These are phyloP conservation scores for Cloeon dipterum DNA, from an alignment of 2,888 invertebrate species.

Conservation along the genomic window DNA sequence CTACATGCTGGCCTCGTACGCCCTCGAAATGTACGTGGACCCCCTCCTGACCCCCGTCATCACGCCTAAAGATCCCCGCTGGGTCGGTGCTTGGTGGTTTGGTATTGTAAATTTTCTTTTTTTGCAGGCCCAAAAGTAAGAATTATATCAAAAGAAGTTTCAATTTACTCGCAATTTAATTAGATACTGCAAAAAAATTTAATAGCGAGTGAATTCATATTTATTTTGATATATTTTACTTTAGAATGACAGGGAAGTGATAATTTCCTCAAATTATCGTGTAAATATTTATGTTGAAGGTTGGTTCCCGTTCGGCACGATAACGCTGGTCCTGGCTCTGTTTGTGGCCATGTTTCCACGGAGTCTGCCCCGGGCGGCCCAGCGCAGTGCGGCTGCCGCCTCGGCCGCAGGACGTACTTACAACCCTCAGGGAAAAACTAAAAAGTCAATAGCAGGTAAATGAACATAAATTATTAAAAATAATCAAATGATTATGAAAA, in stretches of 20 bases:
- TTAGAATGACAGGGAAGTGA: background rate
- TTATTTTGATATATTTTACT: no score
- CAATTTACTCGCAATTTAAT: background rate
- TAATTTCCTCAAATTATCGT: background rate
- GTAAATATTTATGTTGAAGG: no score
- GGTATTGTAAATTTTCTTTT: slow-evolving; percentile 10
- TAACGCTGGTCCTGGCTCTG: slow-evolving; percentile 13
- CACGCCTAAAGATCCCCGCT: slow-evolving; percentile 17
- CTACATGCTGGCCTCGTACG: slow-evolving; percentile 11
- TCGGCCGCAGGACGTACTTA: background rate
- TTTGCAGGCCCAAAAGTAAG: background rate
- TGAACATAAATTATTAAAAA: background rate
- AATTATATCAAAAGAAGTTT: background rate
- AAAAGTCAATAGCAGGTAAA: background rate
- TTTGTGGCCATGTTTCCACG: slow-evolving; percentile 18
- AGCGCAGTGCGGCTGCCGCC: slow-evolving; percentile 2
- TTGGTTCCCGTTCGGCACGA: slow-evolving; percentile 12
- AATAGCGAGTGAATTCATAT: no score
- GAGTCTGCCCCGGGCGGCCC: slow-evolving; percentile 13
- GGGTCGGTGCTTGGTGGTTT: slow-evolving; percentile 26
- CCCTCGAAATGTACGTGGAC: slow-evolving; percentile 11
- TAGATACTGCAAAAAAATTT: background rate
- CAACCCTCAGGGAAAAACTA: background rate
- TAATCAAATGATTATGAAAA: no score
- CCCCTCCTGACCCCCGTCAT: slow-evolving; percentile 11